Conservation (phyloP, 2,113 vertebrate genomes). For the Ptilorrhoa leucosticta region DNA sequence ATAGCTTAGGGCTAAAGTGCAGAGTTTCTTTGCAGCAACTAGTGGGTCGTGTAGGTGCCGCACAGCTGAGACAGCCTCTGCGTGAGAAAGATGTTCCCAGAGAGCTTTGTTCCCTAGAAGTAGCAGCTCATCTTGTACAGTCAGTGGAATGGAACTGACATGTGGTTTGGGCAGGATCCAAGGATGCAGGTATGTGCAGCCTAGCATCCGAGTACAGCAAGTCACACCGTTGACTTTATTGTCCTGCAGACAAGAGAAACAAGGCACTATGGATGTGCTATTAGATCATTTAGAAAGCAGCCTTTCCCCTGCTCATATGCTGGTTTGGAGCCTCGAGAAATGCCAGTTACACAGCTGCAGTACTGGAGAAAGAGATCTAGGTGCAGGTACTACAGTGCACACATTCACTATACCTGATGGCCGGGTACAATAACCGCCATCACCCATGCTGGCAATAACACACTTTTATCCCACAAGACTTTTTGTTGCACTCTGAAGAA, state of each 20-base stretch:
- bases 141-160: slow-evolving; percentile 83
- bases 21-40: slow-evolving; percentile 91
- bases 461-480: neutral
- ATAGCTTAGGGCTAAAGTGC: slow-evolving; percentile 93
- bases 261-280: neutral
- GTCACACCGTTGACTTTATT: slow-evolving; percentile 98
- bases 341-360: neutral
- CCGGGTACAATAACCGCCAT: neutral
- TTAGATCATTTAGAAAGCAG: neutral
- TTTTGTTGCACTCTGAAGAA: neutral
- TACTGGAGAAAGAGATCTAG: neutral
- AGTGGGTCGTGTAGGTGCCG: slow-evolving; percentile 83
- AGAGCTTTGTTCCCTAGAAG: slow-evolving; percentile 91
- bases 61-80: slow-evolving; percentile 84
- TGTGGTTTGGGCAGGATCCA: slow-evolving; percentile 93
- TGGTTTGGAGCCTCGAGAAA: neutral
- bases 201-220: slow-evolving; percentile 93
- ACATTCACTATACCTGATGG: neutral
- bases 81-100: slow-evolving; percentile 86
- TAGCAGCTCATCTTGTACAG: slow-evolving; percentile 88
- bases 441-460: neutral
- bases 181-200: slow-evolving; percentile 91
- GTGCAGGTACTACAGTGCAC: neutral
- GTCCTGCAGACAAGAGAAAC: slow-evolving; percentile 78
- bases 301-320: neutral